Base-by-base conservation (phyloP, 2,888 invertebrate species). In the Dynastes hyllus region DNA sequence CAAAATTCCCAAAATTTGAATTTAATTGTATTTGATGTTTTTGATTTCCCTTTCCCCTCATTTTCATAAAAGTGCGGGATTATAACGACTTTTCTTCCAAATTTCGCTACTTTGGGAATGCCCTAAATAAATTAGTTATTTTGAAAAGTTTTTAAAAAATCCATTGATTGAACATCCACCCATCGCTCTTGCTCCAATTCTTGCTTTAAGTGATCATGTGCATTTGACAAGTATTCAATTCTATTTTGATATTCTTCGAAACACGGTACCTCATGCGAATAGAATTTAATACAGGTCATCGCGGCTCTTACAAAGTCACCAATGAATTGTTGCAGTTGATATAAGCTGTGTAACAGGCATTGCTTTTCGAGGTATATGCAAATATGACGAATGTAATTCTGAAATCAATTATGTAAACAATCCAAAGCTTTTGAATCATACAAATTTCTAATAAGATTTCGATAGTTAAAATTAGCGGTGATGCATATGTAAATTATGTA, bases 251-350 rank as follows among this genome's bases (percentile, higher is more conserved):
- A 86, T 81, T 93, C 92, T 0, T 89, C 88, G 84, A 92, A 94
- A 66, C 88, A 91, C 1, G 89, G 89, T 6, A 91, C 91, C 81
- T 92, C 91, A 76, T 92, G 90, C n/a, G 92, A 90, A 88, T 95
- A 96, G 86, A 95, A 93, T 80, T 93, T 91, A 71, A 95, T 94
- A 86, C 95, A 95, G 0, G 95, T 95, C 90, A 95, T 95, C 4
- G 95, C 93, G 0, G 95, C 95, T 76, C 96, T 91, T 53, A 95
- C 92, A 80, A 92, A 93, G 87, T 96, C 95, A 53, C 92, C 92
- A 86, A 94, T 92, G 75, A 92, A 92, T 71, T 93, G 89, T 86
- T 96, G 96, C 63, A 96, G 87, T 80, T 93, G 92, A 89, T 95
- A 95, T 5, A 96, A 89, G n/a, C 93, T 93, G 80, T 95, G 92